Conservation (phyloP, 2,113 vertebrate genomes). For the Microcebus tavaratra region DNA sequence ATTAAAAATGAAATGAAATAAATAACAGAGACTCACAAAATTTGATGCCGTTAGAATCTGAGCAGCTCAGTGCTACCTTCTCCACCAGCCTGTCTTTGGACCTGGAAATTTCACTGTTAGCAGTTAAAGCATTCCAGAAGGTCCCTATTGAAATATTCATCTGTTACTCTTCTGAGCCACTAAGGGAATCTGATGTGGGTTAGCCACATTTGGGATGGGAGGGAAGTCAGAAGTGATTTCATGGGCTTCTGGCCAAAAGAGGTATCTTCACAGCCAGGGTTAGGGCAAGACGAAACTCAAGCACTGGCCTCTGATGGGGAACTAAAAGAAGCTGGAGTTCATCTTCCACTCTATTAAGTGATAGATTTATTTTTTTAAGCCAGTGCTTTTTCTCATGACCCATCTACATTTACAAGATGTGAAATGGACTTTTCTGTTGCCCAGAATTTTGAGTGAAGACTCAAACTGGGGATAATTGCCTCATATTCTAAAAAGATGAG, state of each 20-base stretch:
- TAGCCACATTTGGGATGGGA: not conserved
- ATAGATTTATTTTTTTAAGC: not conserved
- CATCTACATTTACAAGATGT: not conserved
- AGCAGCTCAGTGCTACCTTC: not conserved
- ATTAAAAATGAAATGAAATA: no score
- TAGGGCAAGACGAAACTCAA: not conserved
- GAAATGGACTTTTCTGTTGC: not conserved
- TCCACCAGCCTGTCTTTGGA: not conserved
- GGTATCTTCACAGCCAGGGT: not conserved
- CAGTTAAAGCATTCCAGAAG: not conserved
- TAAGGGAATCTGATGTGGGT: not conserved
- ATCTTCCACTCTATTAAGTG: not conserved
- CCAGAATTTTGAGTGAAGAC: not conserved
- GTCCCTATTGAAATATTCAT: not conserved
- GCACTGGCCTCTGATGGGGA: not conserved
- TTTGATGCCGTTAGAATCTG: not conserved
- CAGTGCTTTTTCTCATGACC: not conserved
- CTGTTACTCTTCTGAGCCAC: not conserved
- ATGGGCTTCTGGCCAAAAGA: not conserved
- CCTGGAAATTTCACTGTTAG: not conserved
- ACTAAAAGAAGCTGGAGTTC: not conserved
- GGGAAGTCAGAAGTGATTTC: not conserved
- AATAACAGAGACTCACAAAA: not conserved
- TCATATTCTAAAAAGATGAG: not conserved
- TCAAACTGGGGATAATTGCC: not conserved